These are phyloP conservation scores for Vulpes vulpes DNA, from an alignment of 2,113 vertebrate species.

Conservation along the genomic window DNA sequence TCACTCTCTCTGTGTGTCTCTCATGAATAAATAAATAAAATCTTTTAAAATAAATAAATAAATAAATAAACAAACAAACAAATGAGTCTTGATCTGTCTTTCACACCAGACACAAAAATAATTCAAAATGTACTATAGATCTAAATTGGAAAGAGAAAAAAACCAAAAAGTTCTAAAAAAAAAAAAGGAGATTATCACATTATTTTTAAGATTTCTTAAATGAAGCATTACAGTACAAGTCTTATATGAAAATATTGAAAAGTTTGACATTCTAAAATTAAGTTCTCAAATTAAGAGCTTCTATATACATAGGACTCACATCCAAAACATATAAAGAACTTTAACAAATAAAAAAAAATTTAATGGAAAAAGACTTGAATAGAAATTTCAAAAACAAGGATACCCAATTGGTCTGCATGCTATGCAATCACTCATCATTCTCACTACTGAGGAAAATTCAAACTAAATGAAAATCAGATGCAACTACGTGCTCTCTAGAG, in stretches of 20 bases:
- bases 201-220: constrained; percentile 34
- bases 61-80: not conserved
- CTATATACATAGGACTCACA: not conserved
- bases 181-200: not conserved
- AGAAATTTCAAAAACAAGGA: not conserved
- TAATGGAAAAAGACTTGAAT: not conserved
- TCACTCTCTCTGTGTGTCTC: no score
- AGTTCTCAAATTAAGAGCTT: constrained; percentile 33
- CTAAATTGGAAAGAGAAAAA: constrained; percentile 1
- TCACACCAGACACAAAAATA: not conserved
- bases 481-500: not conserved
- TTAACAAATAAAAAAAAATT: not conserved
- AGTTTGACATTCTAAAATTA: constrained; percentile 19
- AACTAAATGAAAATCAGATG: not conserved
- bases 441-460: not conserved
- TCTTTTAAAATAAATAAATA: no score
- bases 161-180: not conserved
- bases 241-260: not conserved
- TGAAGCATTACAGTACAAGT: not conserved
- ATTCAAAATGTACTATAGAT: not conserved
- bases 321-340: not conserved
- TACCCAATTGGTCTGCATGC: not conserved
- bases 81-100: not conserved
- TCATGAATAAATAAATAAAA: no score
- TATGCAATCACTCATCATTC: not conserved